phyloP scores from a whole-genome alignment of 2,888 invertebrate genomes.

The Galerucella pusilla region DNA sequence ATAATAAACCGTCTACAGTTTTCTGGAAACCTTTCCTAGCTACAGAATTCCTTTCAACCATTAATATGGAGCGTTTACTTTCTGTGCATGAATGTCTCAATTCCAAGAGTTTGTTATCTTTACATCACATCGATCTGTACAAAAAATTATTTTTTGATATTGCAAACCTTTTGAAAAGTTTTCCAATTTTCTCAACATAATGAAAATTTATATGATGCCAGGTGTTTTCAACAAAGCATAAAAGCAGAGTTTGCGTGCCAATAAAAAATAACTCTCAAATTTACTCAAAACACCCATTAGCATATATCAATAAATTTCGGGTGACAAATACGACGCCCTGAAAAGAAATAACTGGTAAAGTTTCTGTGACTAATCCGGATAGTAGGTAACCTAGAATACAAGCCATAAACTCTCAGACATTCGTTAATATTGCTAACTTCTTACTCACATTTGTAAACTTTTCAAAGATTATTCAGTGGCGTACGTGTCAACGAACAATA shows the following conservation, averaged over 20 bases:
- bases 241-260: not conserved
- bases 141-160: not conserved
- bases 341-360: conserved; percentile 37
- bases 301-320: conserved; percentile 27
- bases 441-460: conserved; percentile 24
- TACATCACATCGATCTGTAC: no score
- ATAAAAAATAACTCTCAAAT: conserved; percentile 6
- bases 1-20: no score
- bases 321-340: conserved; percentile 24
- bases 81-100: no score
- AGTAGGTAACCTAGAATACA: conserved; percentile 24
- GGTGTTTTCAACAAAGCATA: conserved; percentile 11
- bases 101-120: no score
- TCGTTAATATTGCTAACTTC: conserved; percentile 35
- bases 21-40: no score
- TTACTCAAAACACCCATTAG: conserved; percentile 13
- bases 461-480: not conserved
- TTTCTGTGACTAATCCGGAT: conserved; percentile 27
- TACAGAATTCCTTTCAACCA: no score
- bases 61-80: no score
- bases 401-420: conserved; percentile 37
- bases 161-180: not conserved
- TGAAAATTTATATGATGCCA: conserved; percentile 12
- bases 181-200: not conserved
- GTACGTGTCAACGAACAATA: not conserved